Conservation (phyloP, 2,797 vertebrate genomes). For the Falco concolor region DNA sequence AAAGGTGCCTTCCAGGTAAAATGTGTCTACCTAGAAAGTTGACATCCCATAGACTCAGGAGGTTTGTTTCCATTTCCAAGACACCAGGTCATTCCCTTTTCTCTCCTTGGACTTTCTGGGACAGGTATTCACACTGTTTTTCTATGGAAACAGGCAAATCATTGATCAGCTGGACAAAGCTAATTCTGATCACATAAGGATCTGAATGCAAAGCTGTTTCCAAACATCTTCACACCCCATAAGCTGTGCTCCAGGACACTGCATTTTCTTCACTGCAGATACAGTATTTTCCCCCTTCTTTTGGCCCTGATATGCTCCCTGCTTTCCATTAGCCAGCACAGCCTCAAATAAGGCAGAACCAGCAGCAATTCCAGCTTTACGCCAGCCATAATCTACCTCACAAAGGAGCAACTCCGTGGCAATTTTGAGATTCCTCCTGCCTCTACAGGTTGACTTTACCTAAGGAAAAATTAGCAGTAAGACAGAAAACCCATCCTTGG, state of each 20-base stretch:
- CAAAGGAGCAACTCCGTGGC: not conserved
- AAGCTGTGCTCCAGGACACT: not conserved
- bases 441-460: not conserved
- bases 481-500: not conserved
- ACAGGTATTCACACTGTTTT: not conserved
- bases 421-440: not conserved
- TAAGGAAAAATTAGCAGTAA: not conserved
- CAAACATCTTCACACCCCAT: not conserved
- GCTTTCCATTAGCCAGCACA: not conserved
- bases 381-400: not conserved
- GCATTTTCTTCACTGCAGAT: not conserved
- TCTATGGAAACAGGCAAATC: not conserved
- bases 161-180: not conserved
- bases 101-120: not conserved
- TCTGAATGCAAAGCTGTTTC: not conserved
- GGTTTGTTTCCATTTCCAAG: not conserved
- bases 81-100: not conserved
- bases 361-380: not conserved
- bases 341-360: not conserved
- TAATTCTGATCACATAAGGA: not conserved
- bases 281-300: not conserved
- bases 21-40: not conserved
- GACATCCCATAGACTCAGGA: not conserved
- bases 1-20: not conserved
- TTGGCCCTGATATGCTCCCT: not conserved